Evolutionary conservation across 2,888 invertebrate genomes (phyloP).

Genomic region (Thymelicus lineola): DNA sequence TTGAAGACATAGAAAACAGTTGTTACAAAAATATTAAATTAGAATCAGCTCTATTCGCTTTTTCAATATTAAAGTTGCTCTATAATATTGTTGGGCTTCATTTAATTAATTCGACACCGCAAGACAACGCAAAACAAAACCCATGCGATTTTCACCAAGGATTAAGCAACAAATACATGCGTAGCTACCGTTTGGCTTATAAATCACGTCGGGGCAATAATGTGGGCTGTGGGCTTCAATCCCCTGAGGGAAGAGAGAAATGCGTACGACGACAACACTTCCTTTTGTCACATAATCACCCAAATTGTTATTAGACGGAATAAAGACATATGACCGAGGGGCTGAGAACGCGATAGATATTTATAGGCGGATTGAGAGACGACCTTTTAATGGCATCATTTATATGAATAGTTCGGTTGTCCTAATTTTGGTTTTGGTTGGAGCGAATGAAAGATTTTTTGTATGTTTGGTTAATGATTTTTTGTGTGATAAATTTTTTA

Average conservation of each 20-base stretch:
- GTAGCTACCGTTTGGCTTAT: conserved; percentile 52
- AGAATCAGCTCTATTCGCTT: too few relatives aligned
- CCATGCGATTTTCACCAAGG: neutral
- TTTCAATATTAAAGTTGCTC: too few relatives aligned
- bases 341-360: conserved; percentile 54
- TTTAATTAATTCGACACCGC: too few relatives aligned
- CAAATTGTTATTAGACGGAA: conserved; percentile 84
- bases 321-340: conserved; percentile 81
- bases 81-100: too few relatives aligned
- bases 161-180: neutral
- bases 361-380: conserved; percentile 76
- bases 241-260: conserved; percentile 69
- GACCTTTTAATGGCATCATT: conserved; percentile 78
- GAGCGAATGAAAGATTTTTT: neutral
- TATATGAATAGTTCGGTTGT: conserved; percentile 39
- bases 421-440: conserved; percentile 17
- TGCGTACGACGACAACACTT: conserved; percentile 73
- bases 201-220: conserved; percentile 81
- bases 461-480: neutral
- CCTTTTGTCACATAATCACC: conserved; percentile 84
- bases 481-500: too few relatives aligned
- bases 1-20: too few relatives aligned
- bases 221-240: conserved; percentile 59
- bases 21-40: too few relatives aligned
- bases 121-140: too few relatives aligned